Evolutionary conservation across 2,888 invertebrate species (phyloP).

Genomic region (Cordilura impudica): DNA sequence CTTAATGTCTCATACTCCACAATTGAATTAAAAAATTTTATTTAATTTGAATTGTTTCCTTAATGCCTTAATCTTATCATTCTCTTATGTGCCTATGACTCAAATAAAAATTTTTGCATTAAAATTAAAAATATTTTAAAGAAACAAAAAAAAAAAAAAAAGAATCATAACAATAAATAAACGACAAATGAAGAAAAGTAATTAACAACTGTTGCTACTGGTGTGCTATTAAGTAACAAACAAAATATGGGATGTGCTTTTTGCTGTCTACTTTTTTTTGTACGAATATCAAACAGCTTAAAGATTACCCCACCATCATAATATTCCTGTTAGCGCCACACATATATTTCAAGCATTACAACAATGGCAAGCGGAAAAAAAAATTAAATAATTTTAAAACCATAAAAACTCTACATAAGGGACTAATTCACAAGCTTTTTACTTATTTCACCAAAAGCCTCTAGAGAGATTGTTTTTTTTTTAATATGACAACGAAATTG

Average conservation of each 20-base stretch:
- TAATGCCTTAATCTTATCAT: too few relatives aligned
- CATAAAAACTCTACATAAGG: conserved; percentile 44
- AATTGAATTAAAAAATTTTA: too few relatives aligned
- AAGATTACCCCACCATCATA: conserved; percentile 34
- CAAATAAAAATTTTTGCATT: too few relatives aligned
- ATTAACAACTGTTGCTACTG: conserved; percentile 54
- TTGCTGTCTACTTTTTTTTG: background rate
- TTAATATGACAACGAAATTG: conserved; percentile 10
- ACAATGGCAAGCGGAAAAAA: background rate
- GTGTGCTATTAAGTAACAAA: conserved; percentile 42
- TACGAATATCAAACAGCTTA: conserved; percentile 16
- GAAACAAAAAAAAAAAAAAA: too few relatives aligned
- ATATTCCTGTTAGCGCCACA: conserved; percentile 46
- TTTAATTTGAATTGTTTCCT: too few relatives aligned
- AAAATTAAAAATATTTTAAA: too few relatives aligned
- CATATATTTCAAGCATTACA: conserved; percentile 2
- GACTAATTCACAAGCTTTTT: conserved; percentile 41
- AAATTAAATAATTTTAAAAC: conserved; percentile 47
- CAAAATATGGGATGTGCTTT: conserved; percentile 17
- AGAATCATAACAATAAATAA: background rate
- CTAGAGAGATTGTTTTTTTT: conserved; percentile 24
- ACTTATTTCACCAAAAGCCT: conserved; percentile 44
- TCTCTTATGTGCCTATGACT: too few relatives aligned
- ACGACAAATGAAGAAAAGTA: conserved; percentile 20
- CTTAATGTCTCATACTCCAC: too few relatives aligned